Percentiles rank a stretch among this genome's conserved stretches.
Evolutionary conservation across 2,113 vertebrate genomes (phyloP).

Genomic region (Trachemys scripta): DNA sequence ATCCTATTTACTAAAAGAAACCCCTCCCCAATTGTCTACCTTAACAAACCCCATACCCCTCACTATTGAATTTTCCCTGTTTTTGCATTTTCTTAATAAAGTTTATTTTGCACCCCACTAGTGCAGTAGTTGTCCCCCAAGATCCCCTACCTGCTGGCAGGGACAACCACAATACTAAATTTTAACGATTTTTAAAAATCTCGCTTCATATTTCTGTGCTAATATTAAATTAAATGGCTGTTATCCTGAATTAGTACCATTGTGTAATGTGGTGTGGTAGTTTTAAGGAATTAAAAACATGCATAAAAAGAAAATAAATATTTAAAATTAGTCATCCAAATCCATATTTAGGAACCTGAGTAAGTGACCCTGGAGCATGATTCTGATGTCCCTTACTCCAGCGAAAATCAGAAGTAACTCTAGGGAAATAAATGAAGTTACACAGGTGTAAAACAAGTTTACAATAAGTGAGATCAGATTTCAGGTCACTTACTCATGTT

Average conservation of each 20-base stretch:
- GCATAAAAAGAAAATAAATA: not conserved
- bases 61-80: too few species aligned
- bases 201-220: not conserved
- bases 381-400: not conserved
- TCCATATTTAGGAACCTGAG: not conserved
- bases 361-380: not conserved
- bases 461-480: not conserved
- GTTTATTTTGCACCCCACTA: too few species aligned
- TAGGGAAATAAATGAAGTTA: not conserved
- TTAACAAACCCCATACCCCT: too few species aligned
- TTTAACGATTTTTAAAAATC: not conserved
- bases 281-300: not conserved
- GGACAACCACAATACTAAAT: not conserved
- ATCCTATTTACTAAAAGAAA: too few species aligned
- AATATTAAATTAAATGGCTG: not conserved
- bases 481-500: not conserved
- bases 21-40: too few species aligned
- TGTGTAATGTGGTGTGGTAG: not conserved
- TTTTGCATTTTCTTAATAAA: too few species aligned
- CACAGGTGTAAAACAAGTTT: not conserved
- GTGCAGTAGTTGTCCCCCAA: too few species aligned
- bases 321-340: not conserved
- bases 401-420: not conserved
- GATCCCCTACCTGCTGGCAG: too few species aligned
- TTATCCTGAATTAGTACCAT: not conserved